Base-by-base conservation (phyloP, 2,797 vertebrate genomes). In the Parotocinclus haroldoi region DNA sequence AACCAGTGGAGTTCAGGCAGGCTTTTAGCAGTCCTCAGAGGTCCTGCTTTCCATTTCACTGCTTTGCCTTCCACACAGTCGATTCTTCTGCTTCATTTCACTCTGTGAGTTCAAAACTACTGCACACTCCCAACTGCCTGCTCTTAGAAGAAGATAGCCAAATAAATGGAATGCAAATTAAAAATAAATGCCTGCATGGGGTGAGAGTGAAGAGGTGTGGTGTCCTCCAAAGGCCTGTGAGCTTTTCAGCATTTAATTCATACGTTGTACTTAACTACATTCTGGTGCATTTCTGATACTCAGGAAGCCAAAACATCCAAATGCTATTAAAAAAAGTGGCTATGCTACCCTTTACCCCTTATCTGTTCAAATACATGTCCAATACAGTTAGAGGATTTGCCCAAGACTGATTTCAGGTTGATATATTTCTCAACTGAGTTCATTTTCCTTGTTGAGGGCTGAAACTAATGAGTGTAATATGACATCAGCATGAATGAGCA, bases 1-100 rank as follows among this genome's bases (percentile, higher is more conserved):
- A 19, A 50, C 12, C 17, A 16, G 60, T 7, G 14, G 10, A 45
- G 57, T 27, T 18, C 19, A 61, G 18, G 61, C 69, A 79, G 58
- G 79, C 80, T 81, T 81, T 81, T 81, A 81, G 76, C 73, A 59
- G 74, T 70, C 68, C 72, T 78, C 74, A 37, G 61, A 75, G 78
- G 76, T 73, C 58, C 67, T 37, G 27, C 61, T 64, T 79, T 79
- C 80, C 80, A 46, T 65, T 66, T 79, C 80, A 78, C 74, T 79
- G 76, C 74, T 36, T 72, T 62, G 36, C 67, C 68, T 76, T 75
- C 78, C 70, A 79, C 79, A 77, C 70, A 78, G 77, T 79, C 63
- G 60, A 76, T 78, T 78, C 53, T 77, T 74, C 73, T 39, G 66
- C 74, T 77, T 78, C 73, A 73, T 74, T 77, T 76, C 73, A 56